phyloP scores from a whole-genome alignment of 1,140 invertebrate species.

The Ditylenchus dipsaci region DNA sequence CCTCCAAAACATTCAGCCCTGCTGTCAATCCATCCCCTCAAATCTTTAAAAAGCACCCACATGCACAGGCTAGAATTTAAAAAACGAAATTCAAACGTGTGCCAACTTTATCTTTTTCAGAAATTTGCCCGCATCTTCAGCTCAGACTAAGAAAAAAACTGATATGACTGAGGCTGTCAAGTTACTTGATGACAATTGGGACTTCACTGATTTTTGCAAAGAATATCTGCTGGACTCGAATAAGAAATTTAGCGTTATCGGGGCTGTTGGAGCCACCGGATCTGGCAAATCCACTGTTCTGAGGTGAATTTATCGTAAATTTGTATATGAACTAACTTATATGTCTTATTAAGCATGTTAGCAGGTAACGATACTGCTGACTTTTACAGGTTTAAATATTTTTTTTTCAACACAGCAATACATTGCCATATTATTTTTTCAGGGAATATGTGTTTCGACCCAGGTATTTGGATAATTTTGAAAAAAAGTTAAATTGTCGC shows the following conservation, averaged over 20 bases:
- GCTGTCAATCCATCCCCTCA: neutral
- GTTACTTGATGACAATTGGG: conserved; percentile 32
- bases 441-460: conserved; percentile 55
- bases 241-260: conserved; percentile 43
- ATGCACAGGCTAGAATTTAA: neutral
- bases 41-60: too few species aligned
- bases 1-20: neutral
- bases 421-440: too few species aligned
- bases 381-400: conserved; percentile 43
- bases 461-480: neutral
- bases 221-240: conserved; percentile 60
- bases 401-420: too few species aligned
- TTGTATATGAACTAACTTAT: too few species aligned
- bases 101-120: neutral
- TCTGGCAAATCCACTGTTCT: conserved; percentile 51
- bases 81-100: too few species aligned
- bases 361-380: conserved; percentile 51
- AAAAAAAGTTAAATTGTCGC: too few species aligned
- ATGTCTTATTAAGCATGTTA: conserved; percentile 31
- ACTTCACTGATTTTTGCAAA: conserved; percentile 34
- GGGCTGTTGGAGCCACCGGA: conserved; percentile 45
- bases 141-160: neutral
- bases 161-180: neutral
- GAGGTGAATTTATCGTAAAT: neutral
- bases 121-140: neutral